Evolutionary conservation across 2,113 vertebrate genomes (phyloP).

Genomic region (Oophaga pumilio): DNA sequence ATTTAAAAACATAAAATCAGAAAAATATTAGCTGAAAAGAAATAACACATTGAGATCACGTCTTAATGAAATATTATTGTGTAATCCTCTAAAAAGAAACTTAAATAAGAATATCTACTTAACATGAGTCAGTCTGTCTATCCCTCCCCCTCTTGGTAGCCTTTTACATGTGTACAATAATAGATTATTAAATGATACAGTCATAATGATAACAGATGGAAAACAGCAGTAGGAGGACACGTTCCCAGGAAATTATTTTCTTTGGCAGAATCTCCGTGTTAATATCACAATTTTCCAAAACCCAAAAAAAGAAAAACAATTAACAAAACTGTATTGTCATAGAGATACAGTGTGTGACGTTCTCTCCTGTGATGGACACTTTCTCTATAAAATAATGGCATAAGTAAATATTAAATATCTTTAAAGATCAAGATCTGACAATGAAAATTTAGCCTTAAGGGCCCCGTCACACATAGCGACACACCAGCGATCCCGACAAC

Average conservation of each 20-base stretch:
- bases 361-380: not conserved
- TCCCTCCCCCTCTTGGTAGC: not conserved
- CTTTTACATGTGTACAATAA: constrained; percentile 44
- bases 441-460: not conserved
- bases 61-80: not conserved
- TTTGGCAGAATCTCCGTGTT: constrained; percentile 45
- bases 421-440: not conserved
- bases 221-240: constrained; percentile 52
- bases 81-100: too few relatives aligned
- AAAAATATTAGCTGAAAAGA: not conserved
- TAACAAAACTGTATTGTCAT: constrained; percentile 49
- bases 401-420: not conserved
- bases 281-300: constrained; percentile 23
- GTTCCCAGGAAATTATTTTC: constrained; percentile 54
- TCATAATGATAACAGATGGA: constrained; percentile 55
- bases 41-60: not conserved
- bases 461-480: too few relatives aligned
- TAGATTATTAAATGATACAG: constrained; percentile 49
- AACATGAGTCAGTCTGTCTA: not conserved
- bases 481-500: too few relatives aligned
- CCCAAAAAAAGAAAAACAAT: constrained; percentile 37
- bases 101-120: too few relatives aligned
- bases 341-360: not conserved
- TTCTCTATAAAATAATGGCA: not conserved
- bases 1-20: not conserved